These are phyloP conservation scores for Acrossocheilus wenchowensis DNA, from an alignment of 2,797 vertebrate species.

Conservation along the genomic window DNA sequence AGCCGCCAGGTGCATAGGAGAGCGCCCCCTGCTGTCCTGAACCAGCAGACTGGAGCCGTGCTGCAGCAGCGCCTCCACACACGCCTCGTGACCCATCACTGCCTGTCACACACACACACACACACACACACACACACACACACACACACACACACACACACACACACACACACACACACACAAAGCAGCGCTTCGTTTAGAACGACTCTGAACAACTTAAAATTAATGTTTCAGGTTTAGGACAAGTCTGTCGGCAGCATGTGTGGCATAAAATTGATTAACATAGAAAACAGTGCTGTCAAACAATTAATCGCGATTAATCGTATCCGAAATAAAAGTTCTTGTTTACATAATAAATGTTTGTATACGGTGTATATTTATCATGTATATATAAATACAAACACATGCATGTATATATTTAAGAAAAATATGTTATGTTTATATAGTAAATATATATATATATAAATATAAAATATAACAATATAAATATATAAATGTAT, in stretches of 20 bases:
- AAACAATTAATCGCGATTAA: no score
- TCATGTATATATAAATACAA: no score
- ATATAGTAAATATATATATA: no score
- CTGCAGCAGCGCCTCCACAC: constrained; percentile 91
- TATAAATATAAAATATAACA: no score
- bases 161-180: neutral
- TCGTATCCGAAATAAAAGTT: no score
- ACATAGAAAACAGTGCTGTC: neutral
- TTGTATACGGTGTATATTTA: no score
- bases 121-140: neutral
- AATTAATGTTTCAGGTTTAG: neutral
- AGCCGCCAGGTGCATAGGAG: constrained; percentile 91
- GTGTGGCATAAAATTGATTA: neutral
- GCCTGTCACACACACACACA: constrained; percentile 75
- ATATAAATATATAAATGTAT: no score
- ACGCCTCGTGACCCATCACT: constrained; percentile 91
- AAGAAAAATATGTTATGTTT: no score
- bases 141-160: neutral
- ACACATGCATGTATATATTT: no score
- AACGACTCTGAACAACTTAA: neutral
- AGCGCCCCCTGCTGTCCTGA: constrained; percentile 85
- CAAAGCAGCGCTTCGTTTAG: neutral
- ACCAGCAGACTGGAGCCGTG: constrained; percentile 85
- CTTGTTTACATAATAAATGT: no score
- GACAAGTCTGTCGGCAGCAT: neutral